Conservation (phyloP, 1,140 invertebrate species). For the Heliconius hewitsoni region DNA sequence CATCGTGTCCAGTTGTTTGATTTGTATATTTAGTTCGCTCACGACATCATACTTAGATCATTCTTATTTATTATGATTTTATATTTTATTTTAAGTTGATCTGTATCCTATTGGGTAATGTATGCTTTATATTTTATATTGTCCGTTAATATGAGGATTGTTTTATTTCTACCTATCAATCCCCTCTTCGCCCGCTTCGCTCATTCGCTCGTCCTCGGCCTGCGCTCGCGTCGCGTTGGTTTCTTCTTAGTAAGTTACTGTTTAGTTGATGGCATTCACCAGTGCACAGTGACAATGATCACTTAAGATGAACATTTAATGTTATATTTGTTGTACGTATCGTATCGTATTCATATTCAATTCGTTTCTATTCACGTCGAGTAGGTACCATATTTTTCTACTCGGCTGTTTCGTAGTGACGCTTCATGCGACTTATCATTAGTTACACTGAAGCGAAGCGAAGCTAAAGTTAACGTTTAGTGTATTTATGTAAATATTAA, state of each 20-base stretch:
- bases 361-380: no score
- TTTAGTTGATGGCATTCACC: constrained; percentile 45
- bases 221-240: not conserved
- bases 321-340: constrained; percentile 9
- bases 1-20: no score
- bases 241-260: not conserved
- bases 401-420: no score
- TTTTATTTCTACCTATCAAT: not conserved
- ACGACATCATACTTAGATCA: no score
- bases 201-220: not conserved
- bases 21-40: no score
- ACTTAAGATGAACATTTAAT: constrained; percentile 25
- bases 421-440: not conserved
- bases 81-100: constrained; percentile 16
- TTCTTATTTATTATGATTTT: constrained; percentile 4
- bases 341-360: not conserved
- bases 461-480: constrained; percentile 11
- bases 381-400: no score
- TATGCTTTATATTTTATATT: constrained; percentile 17
- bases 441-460: not conserved
- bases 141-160: not conserved
- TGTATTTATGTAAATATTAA: constrained; percentile 25
- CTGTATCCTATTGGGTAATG: constrained; percentile 4
- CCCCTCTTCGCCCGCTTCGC: not conserved
- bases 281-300: constrained; percentile 41